These are phyloP conservation scores for Cynocephalus volans DNA, from an alignment of 2,113 vertebrate genomes.

Conservation along the genomic window DNA sequence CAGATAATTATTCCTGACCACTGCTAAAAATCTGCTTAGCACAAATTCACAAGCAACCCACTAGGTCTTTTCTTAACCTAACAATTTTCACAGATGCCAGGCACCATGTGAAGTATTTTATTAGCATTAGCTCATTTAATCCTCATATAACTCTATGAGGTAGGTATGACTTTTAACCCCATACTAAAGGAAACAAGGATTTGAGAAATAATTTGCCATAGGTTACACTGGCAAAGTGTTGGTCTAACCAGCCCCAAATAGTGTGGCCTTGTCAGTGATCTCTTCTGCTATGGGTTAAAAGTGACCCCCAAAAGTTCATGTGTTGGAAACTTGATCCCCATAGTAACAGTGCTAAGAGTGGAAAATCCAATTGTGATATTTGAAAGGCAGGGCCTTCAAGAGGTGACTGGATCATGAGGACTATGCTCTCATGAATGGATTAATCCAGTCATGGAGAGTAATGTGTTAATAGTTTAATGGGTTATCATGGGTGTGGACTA, in stretches of 20 bases:
- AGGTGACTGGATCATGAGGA: too few relatives aligned
- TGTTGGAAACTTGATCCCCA: too few relatives aligned
- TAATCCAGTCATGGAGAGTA: too few relatives aligned
- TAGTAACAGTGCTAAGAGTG: too few relatives aligned
- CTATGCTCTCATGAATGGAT: too few relatives aligned
- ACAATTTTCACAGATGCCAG: slow-evolving; percentile 69
- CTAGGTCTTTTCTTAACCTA: slow-evolving; percentile 50
- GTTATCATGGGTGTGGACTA: too few relatives aligned
- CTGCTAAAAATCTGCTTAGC: slow-evolving; percentile 40
- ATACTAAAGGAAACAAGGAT: slow-evolving; percentile 31
- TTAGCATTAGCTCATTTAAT: slow-evolving; percentile 57
- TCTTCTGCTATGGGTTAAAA: not conserved
- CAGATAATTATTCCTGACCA: slow-evolving; percentile 55
- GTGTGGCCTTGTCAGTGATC: not conserved
- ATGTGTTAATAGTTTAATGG: too few relatives aligned
- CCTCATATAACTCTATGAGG: not conserved
- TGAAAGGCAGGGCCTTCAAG: too few relatives aligned
- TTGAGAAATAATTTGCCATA: slow-evolving; percentile 20
- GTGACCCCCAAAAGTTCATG: too few relatives aligned
- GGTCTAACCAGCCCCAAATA: slow-evolving; percentile 6
- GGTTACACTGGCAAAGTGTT: not conserved
- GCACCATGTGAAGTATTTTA: slow-evolving; percentile 36
- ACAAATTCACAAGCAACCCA: slow-evolving; percentile 27
- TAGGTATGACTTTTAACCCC: not conserved
- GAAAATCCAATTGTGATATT: too few relatives aligned